Conservation (phyloP, 2,113 vertebrate genomes). For the Mesembrinibis cayennensis region DNA sequence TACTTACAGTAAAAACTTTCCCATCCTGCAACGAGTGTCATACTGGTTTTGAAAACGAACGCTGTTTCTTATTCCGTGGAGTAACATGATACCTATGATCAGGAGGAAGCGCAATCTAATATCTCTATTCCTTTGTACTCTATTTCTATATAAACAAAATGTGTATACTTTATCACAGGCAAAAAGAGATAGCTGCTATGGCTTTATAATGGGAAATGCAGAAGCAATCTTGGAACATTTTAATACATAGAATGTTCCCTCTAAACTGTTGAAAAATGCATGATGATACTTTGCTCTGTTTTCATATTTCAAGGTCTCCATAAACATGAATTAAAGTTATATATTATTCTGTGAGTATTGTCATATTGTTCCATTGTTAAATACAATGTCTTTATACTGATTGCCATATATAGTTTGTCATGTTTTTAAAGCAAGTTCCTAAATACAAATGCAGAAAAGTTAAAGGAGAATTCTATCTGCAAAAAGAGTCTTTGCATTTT, state of each 20-base stretch:
- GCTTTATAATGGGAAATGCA: neutral
- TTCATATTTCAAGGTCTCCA: neutral
- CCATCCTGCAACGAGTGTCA: conserved; percentile 16
- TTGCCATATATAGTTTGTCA: neutral
- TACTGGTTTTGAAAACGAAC: conserved; percentile 33
- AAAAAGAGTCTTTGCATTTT: neutral
- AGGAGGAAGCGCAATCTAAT: neutral
- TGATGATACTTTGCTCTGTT: conserved; percentile 1
- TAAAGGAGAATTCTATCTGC: neutral
- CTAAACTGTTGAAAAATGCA: conserved; percentile 47
- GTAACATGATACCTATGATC: neutral
- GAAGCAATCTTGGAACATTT: conserved; percentile 1
- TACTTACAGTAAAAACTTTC: conserved; percentile 40
- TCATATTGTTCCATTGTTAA: neutral
- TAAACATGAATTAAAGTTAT: conserved; percentile 39
- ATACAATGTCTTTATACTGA: neutral
- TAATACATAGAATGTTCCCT: neutral
- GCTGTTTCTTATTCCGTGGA: conserved; percentile 28
- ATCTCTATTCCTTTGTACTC: neutral
- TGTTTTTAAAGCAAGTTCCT: neutral
- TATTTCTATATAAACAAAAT: conserved; percentile 15
- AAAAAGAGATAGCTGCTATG: neutral
- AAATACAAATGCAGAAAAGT: neutral
- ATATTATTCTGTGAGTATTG: neutral
- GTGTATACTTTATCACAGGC: neutral